phyloP scores from a whole-genome alignment of 2,888 invertebrate species.

The Tinea pellionella region DNA sequence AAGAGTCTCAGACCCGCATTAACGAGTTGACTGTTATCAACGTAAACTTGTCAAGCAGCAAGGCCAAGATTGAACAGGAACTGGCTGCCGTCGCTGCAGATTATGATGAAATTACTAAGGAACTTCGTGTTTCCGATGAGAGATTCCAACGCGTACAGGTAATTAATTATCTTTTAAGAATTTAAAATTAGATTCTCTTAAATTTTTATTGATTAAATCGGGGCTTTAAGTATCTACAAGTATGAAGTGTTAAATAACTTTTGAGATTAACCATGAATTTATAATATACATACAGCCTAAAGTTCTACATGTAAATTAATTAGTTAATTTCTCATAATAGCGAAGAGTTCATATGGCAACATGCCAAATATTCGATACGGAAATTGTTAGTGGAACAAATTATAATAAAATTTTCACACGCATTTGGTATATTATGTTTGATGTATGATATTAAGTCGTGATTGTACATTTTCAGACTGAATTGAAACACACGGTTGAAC shows the following conservation, averaged over 20 bases:
- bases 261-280: background rate
- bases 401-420: background rate
- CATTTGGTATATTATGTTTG: no score
- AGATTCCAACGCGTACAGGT: slow-evolving; percentile 92
- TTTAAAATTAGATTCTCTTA: no score
- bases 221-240: no score
- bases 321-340: background rate
- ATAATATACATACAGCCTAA: background rate
- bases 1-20: slow-evolving; percentile 91
- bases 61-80: slow-evolving; percentile 96
- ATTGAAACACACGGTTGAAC: slow-evolving; percentile 93
- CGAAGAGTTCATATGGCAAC: background rate
- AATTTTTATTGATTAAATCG: no score
- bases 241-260: slow-evolving; percentile 5
- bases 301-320: background rate
- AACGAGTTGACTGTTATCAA: slow-evolving; percentile 95
- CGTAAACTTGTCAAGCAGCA: slow-evolving; percentile 93
- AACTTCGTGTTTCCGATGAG: slow-evolving; percentile 92
- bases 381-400: background rate
- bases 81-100: slow-evolving; percentile 90
- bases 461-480: slow-evolving; percentile 71
- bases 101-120: slow-evolving; percentile 98
- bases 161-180: no score
- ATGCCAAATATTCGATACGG: background rate
- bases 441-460: no score